These are phyloP conservation scores for Manis javanica DNA, from an alignment of 2,797 vertebrate species.

Conservation along the genomic window DNA sequence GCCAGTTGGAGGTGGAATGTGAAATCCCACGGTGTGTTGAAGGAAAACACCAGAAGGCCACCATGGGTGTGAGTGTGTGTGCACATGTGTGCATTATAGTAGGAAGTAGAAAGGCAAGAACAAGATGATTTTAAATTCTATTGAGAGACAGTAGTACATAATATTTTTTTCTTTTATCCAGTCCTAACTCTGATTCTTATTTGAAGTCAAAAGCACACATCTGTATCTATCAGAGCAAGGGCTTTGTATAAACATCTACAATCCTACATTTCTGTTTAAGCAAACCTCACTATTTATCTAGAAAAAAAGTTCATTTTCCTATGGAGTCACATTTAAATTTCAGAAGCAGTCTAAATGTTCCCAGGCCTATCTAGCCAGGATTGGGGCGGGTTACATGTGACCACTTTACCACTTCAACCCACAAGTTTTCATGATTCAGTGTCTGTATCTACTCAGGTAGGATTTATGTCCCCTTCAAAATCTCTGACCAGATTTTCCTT, in stretches of 20 bases:
- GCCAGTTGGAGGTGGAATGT: neutral
- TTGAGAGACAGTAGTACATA: neutral
- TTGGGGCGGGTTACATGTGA: neutral
- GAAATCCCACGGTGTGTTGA: neutral
- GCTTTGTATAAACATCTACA: neutral
- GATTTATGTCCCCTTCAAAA: neutral
- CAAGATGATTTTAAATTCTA: neutral
- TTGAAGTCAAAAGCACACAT: constrained; percentile 8
- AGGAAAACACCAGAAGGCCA: neutral
- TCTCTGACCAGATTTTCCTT: neutral
- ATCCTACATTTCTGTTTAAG: constrained; percentile 31
- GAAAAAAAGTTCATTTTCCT: neutral
- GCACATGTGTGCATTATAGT: neutral
- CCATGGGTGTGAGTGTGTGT: neutral
- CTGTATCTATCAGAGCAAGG: neutral
- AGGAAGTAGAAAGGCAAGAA: neutral
- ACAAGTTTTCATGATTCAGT: neutral
- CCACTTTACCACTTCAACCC: neutral
- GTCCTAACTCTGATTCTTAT: neutral
- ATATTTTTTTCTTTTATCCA: neutral
- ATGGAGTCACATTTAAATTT: constrained; percentile 33
- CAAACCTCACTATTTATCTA: constrained; percentile 38
- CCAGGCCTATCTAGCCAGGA: neutral
- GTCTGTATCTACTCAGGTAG: neutral
- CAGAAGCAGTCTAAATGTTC: constrained; percentile 5